phyloP scores from a whole-genome alignment of 2,113 vertebrate genomes.

The Phylloscopus whistleri region DNA sequence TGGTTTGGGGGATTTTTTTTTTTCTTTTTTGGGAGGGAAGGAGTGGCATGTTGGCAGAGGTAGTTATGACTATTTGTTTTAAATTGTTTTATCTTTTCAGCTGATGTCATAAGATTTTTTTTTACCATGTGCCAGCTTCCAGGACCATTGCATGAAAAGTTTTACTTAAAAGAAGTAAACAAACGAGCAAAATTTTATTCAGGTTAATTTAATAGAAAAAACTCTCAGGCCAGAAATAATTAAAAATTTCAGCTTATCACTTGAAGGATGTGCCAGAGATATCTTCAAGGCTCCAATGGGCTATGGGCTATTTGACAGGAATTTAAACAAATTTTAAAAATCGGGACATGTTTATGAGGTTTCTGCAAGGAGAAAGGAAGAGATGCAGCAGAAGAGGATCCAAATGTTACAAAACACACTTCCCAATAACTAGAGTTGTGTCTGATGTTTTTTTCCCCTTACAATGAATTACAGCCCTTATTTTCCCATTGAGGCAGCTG shows the following conservation, averaged over 20 bases:
- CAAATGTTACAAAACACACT: not conserved
- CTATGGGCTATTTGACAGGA: not conserved
- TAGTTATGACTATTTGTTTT: not conserved
- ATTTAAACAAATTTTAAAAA: not conserved
- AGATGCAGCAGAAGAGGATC: not conserved
- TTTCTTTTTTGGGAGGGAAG: accelerated
- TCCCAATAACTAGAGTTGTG: not conserved
- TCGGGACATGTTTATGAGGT: accelerated
- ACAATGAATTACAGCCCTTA: not conserved
- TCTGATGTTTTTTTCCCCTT: not conserved
- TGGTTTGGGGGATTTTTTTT: too few species aligned
- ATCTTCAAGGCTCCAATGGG: not conserved
- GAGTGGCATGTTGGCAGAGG: not conserved
- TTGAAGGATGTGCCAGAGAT: not conserved
- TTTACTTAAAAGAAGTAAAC: not conserved
- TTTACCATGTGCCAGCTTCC: accelerated
- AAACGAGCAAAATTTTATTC: not conserved
- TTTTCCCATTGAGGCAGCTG: not conserved
- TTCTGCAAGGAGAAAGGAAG: not conserved
- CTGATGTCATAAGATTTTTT: not conserved
- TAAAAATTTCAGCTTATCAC: not conserved
- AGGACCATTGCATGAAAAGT: not conserved
- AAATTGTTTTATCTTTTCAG: not conserved
- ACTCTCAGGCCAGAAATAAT: not conserved
- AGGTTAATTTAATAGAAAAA: not conserved